Evolutionary conservation across 2,888 invertebrate genomes (phyloP).

Genomic region (Harpalus rufipes): DNA sequence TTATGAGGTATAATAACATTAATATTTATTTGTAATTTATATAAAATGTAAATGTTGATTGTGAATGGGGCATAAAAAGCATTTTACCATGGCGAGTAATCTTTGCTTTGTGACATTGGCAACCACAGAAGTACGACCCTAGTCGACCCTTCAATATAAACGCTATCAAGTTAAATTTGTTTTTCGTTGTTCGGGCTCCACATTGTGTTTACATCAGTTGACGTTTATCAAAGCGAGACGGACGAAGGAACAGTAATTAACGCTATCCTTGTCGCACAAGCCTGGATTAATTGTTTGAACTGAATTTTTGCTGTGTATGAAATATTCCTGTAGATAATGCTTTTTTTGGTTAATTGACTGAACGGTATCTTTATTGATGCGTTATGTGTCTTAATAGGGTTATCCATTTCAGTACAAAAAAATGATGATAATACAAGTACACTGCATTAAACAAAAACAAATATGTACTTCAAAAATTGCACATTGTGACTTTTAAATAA

Average conservation of each 20-base stretch:
- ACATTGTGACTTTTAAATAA: too few relatives aligned
- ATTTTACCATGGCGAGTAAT: not conserved
- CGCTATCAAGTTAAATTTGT: conserved; percentile 41
- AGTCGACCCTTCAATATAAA: not conserved
- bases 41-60: not conserved
- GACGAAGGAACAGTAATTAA: conserved; percentile 12
- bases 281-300: conserved; percentile 21
- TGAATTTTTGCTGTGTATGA: conserved; percentile 21
- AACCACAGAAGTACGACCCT: not conserved
- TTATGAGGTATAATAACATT: not conserved
- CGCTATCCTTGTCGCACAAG: conserved; percentile 1
- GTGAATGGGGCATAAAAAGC: not conserved
- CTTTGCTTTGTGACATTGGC: not conserved
- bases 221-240: conserved; percentile 19
- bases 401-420: not conserved
- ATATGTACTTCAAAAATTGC: too few relatives aligned
- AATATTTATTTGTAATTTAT: conserved; percentile 1
- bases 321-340: not conserved
- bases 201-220: conserved; percentile 32
- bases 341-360: conserved; percentile 27
- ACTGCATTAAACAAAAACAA: too few relatives aligned
- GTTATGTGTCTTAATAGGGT: not conserved
- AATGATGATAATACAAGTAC: too few relatives aligned
- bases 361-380: conserved; percentile 27
- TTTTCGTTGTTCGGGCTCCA: conserved; percentile 26